phyloP scores from a whole-genome alignment of 2,797 vertebrate species.

The Darevskia mixta region DNA sequence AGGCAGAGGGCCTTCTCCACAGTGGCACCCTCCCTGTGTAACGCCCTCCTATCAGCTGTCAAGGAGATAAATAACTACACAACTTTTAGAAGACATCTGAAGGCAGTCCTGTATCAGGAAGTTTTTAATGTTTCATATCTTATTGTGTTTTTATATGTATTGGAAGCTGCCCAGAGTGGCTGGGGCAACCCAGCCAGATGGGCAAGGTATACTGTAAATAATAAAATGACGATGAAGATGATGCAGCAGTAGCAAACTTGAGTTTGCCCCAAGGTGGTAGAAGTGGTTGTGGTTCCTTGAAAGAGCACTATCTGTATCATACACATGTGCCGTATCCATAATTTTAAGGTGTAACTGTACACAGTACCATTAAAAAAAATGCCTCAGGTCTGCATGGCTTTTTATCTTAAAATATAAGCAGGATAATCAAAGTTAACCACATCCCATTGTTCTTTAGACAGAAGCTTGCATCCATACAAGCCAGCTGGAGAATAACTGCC shows the following conservation, averaged over 20 bases:
- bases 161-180: too few species aligned
- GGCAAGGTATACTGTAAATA: too few species aligned
- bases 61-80: too few species aligned
- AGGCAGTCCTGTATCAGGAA: too few species aligned
- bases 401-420: not conserved
- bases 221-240: not conserved
- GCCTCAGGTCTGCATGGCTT: not conserved
- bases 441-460: not conserved
- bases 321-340: not conserved
- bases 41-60: too few species aligned
- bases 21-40: too few species aligned
- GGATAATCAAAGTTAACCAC: not conserved
- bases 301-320: not conserved
- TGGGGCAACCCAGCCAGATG: too few species aligned
- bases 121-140: too few species aligned
- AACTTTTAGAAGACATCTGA: too few species aligned
- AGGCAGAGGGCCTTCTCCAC: too few species aligned
- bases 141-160: too few species aligned
- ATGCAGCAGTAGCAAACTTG: not conserved
- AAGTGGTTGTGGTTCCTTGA: not conserved
- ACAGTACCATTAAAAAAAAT: not conserved
- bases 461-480: not conserved
- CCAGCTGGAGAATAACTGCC: not conserved
- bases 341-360: not conserved
- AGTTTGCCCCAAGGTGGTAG: not conserved